These are phyloP conservation scores for Drosophila bocqueti DNA, from an alignment of 1,140 invertebrate genomes.

Conservation along the genomic window DNA sequence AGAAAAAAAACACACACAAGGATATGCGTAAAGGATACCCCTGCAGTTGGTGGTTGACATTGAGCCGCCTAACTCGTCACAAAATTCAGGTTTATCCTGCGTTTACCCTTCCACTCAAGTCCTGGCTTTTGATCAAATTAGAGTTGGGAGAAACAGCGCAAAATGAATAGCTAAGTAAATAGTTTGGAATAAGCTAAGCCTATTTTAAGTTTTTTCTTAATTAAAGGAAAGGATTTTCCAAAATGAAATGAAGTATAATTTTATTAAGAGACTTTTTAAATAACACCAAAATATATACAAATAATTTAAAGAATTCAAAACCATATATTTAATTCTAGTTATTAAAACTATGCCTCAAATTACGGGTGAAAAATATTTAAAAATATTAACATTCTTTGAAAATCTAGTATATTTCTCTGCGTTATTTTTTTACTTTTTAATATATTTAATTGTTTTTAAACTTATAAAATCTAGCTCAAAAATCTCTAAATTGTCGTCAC, in stretches of 20 bases:
- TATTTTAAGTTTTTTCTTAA: not conserved
- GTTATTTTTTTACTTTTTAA: not conserved
- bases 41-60: slow-evolving; percentile 63
- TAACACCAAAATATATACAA: too few species aligned
- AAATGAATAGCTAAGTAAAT: not conserved
- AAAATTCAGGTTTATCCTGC: slow-evolving; percentile 58
- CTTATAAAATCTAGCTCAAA: not conserved
- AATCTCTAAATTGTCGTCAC: not conserved
- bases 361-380: too few species aligned
- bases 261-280: too few species aligned
- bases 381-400: too few species aligned
- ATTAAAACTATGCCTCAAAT: too few species aligned
- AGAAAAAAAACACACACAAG: slow-evolving; percentile 1
- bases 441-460: not conserved
- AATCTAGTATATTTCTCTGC: too few species aligned
- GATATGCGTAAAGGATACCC: slow-evolving; percentile 53
- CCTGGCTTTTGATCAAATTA: not conserved
- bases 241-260: not conserved
- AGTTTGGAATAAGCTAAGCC: not conserved
- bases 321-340: too few species aligned
- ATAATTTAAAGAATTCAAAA: too few species aligned
- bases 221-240: not conserved
- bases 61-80: slow-evolving; percentile 77
- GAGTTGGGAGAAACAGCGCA: not conserved
- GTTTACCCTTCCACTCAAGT: slow-evolving; percentile 42